These are phyloP conservation scores for Chrysomallon squamiferum DNA, from an alignment of 1,140 invertebrate genomes.

Conservation along the genomic window DNA sequence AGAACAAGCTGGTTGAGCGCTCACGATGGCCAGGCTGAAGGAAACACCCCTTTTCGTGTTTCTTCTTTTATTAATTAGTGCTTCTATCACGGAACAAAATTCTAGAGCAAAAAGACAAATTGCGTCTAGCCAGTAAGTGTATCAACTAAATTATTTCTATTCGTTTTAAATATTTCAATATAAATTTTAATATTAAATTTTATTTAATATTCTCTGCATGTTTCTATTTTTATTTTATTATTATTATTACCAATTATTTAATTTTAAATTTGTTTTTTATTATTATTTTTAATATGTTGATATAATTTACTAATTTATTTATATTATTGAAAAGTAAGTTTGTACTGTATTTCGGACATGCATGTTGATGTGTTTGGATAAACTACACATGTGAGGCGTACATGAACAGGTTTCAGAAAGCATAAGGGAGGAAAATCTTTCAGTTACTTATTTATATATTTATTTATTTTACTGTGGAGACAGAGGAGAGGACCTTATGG, in stretches of 20 bases:
- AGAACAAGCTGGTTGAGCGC: too few relatives aligned
- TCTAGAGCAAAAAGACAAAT: conserved; percentile 7
- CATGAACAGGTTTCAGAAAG: too few relatives aligned
- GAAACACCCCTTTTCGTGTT: not conserved
- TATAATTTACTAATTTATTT: not conserved
- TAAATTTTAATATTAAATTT: not conserved
- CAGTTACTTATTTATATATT: too few relatives aligned
- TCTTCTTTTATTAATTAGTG: not conserved
- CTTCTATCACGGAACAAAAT: not conserved
- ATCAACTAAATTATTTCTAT: not conserved
- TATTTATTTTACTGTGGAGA: too few relatives aligned
- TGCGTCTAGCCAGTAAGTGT: conserved; percentile 3
- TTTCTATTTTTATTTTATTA: not conserved
- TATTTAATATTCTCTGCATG: not conserved
- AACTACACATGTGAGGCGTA: too few relatives aligned
- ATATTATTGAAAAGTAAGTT: not conserved
- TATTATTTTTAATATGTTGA: not conserved
- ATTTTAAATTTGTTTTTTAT: not conserved
- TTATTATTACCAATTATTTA: not conserved
- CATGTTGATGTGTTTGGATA: too few relatives aligned
- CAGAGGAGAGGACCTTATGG: too few relatives aligned
- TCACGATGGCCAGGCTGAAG: not conserved
- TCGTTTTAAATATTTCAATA: not conserved
- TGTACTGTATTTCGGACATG: too few relatives aligned
- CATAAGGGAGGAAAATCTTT: too few relatives aligned